These are phyloP conservation scores for Meandrina meandrites DNA, from an alignment of 92 coral and sea anemone genomes.

Conservation along the genomic window DNA sequence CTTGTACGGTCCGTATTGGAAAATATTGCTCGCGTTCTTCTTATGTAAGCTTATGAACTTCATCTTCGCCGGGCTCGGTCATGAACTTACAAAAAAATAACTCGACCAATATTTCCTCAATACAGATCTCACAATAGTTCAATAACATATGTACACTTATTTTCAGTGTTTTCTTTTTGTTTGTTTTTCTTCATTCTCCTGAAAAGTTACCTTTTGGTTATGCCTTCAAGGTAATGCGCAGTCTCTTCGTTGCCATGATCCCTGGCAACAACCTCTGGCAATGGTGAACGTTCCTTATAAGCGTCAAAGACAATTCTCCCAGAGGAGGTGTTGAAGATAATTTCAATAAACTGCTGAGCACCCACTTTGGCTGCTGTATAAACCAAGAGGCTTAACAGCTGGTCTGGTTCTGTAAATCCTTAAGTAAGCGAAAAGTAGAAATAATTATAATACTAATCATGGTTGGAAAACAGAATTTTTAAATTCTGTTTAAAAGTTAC, in stretches of 20 bases:
- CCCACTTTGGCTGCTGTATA: conserved; percentile 11
- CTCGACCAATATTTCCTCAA: no score
- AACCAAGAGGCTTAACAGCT: background rate
- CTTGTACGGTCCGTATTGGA: no score
- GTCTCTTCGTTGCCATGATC: background rate
- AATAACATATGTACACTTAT: no score
- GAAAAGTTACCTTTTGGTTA: background rate
- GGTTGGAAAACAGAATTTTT: no score
- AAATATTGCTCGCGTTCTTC: no score
- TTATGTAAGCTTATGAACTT: no score
- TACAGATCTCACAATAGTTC: no score
- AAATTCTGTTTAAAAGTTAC: no score
- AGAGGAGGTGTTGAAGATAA: conserved; percentile 15
- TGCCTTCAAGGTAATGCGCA: conserved; percentile 6
- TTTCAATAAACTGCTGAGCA: background rate
- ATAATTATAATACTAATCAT: no score
- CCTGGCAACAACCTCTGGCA: conserved; percentile 18
- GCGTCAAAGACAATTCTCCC: conserved; percentile 6
- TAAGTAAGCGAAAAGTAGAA: background rate
- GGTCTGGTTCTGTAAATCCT: background rate
- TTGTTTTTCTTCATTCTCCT: background rate
- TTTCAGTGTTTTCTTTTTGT: no score
- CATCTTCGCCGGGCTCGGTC: no score
- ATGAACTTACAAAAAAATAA: no score
- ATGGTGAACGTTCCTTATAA: background rate